phyloP scores from a whole-genome alignment of 2,797 vertebrate species.

The Setipinna tenuifilis region DNA sequence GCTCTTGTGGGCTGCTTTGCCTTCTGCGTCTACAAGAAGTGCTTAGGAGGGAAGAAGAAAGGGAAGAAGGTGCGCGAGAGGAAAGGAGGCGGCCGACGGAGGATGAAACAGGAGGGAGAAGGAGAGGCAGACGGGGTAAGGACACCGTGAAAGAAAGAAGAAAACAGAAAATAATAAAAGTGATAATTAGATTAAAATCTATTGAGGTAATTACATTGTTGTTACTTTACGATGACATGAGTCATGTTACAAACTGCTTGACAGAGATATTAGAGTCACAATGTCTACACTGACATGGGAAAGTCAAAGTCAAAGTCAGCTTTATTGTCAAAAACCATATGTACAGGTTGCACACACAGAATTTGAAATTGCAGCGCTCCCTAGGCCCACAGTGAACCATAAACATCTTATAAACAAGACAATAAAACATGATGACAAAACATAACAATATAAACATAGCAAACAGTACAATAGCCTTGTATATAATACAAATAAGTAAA shows the following conservation, averaged over 20 bases:
- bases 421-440: too few relatives aligned
- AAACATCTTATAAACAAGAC: too few relatives aligned
- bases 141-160: neutral
- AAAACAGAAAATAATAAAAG: neutral
- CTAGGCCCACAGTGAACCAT: too few relatives aligned
- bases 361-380: too few relatives aligned
- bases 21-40: constrained; percentile 86
- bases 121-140: constrained; percentile 81
- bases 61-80: constrained; percentile 86
- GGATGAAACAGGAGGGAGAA: constrained; percentile 82
- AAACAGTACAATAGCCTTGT: too few relatives aligned
- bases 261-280: neutral
- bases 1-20: constrained; percentile 80
- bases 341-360: too few relatives aligned
- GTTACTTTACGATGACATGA: neutral
- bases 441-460: too few relatives aligned
- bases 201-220: neutral
- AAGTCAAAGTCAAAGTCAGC: too few relatives aligned
- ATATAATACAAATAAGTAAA: neutral
- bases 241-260: neutral
- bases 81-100: constrained; percentile 75
- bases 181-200: neutral
- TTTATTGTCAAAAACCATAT: too few relatives aligned
- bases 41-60: constrained; percentile 74
- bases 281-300: too few relatives aligned